phyloP scores from a whole-genome alignment of 92 coral and sea anemone species.

The Epizoanthus ramosus region DNA sequence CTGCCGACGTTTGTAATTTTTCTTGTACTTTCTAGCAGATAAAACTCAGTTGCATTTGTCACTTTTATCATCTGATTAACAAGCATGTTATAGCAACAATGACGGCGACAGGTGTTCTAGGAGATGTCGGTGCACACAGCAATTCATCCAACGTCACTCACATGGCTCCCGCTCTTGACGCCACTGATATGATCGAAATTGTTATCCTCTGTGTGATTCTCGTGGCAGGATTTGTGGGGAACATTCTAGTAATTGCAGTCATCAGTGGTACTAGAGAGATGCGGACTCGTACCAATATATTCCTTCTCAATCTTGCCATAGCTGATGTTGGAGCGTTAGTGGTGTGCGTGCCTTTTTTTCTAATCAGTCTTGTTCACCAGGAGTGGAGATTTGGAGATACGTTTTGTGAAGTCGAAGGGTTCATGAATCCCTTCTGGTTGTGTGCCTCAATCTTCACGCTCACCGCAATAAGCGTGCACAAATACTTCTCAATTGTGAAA shows the following conservation, averaged over 20 bases:
- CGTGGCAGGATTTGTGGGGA: slow-evolving; percentile 64
- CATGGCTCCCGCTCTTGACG: slow-evolving; percentile 12
- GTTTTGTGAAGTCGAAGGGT: slow-evolving; percentile 77
- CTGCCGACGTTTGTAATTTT: too few species aligned
- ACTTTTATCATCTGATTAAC: neutral
- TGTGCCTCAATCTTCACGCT: slow-evolving; percentile 74
- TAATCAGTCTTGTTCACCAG: slow-evolving; percentile 55
- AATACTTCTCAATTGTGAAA: slow-evolving; percentile 76
- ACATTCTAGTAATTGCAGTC: slow-evolving; percentile 62
- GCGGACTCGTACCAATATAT: slow-evolving; percentile 84
- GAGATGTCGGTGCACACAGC: neutral
- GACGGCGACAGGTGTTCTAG: neutral
- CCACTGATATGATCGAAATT: slow-evolving; percentile 50
- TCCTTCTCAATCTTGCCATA: slow-evolving; percentile 69
- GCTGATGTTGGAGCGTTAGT: slow-evolving; percentile 58
- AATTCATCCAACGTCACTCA: neutral
- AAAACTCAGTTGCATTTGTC: too few species aligned
- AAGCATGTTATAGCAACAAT: neutral
- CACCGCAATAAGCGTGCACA: slow-evolving; percentile 76
- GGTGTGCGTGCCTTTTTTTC: slow-evolving; percentile 64
- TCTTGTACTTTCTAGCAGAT: too few species aligned
- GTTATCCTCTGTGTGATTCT: slow-evolving; percentile 52
- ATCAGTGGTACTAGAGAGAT: slow-evolving; percentile 66
- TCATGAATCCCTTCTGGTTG: slow-evolving; percentile 74
- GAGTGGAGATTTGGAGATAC: slow-evolving; percentile 62